These are phyloP conservation scores for Protonemura montana DNA, from an alignment of 2,888 invertebrate genomes.

Conservation along the genomic window DNA sequence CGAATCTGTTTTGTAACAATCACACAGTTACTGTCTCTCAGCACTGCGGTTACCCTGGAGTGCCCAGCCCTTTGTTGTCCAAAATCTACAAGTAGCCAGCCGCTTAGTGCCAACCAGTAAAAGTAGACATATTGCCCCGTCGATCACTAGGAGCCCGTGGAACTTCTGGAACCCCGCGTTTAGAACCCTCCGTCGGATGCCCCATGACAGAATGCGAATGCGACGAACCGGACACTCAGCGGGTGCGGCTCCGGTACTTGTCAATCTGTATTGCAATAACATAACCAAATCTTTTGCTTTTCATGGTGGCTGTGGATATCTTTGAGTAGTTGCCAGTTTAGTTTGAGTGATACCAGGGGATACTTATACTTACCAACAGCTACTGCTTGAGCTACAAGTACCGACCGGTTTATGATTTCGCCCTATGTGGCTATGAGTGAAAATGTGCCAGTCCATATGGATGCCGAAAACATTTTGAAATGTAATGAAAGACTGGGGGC, in stretches of 20 bases:
- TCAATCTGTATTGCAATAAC: not conserved
- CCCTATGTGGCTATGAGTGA: too few species aligned
- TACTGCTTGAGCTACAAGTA: too few species aligned
- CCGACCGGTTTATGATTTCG: too few species aligned
- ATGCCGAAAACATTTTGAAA: too few species aligned
- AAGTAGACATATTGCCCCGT: not conserved
- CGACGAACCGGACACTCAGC: not conserved
- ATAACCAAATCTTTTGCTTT: too few species aligned
- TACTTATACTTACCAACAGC: too few species aligned
- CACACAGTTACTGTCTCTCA: not conserved
- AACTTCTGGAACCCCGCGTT: not conserved
- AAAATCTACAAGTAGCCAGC: not conserved
- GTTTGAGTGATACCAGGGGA: too few species aligned
- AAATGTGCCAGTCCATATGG: too few species aligned
- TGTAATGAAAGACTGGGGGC: too few species aligned
- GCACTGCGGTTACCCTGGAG: not conserved
- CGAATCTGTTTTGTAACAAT: not conserved
- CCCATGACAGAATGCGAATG: not conserved
- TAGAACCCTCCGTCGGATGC: not conserved
- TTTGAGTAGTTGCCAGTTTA: too few species aligned
- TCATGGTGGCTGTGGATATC: too few species aligned
- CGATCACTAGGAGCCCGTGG: not conserved
- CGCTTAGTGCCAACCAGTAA: not conserved
- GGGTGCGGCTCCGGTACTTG: not conserved
- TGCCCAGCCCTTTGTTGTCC: not conserved